Evolutionary conservation across 2,797 vertebrate species (phyloP), one percentile per base, ranked within the genome.

Genomic region (Pristis pectinata): DNA sequence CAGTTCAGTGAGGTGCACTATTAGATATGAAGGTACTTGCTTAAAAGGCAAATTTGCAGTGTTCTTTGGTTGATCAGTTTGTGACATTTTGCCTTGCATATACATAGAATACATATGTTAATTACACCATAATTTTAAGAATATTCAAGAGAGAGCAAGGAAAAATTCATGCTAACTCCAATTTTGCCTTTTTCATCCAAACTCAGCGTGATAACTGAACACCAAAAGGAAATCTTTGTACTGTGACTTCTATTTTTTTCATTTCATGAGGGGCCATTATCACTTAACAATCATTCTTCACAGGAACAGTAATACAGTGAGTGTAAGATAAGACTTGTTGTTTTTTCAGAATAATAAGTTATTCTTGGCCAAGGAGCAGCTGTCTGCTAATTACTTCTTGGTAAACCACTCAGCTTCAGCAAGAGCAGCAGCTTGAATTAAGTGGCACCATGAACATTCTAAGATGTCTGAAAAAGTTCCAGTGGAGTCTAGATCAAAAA

Each of bases 251-350:
- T 91, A 0, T 22, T 37, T 41, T 53, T 64, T 91, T 91, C n/a
- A 67, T 64, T 91, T n/a, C 59, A 91, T 67, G 64, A 91, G 37
- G 59, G 64, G n/a, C 61, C 87, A 24, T 67, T 91, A 91, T 91
- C 87, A 91, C 59, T 41, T 91, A 3, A 91, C n/a, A 10, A 91
- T 17, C 64, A 19, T 24, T 64, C 87, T 41, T 91, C n/a, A 10
- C 61, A 67, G n/a, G 61, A 67, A 91, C 19, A 64, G 0, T 64
- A 67, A 67, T 67, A n/a, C 19, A 64, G 61, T 41, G 87, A 87
- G 59, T 91, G 61, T 91, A 5, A 41, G 87, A 91, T 67, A 64
- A 89, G 59, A 53, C 53, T 59, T 87, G 83, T 61, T 91, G 85
- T 67, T 61, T 85, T 64, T n/a, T 11, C n/a, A 37, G 59, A 8